A percentile compares a stretch with the other conserved stretches of the same genome.
Conservation (phyloP, 2,797 vertebrate genomes). For the Glossophaga mutica region DNA sequence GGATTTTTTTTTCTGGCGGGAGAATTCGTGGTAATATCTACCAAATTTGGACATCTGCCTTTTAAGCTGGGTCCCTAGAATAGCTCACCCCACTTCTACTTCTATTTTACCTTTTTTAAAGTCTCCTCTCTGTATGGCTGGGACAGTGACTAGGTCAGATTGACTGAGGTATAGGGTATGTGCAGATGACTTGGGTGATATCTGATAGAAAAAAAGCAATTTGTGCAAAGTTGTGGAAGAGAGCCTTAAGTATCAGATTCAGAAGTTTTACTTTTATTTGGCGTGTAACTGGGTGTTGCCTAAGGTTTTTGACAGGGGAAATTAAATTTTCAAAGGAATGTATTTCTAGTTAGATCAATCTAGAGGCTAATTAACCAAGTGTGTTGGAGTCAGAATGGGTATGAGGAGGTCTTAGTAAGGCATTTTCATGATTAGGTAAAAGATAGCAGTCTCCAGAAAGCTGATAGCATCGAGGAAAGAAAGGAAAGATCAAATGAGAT, state of each 20-base stretch:
- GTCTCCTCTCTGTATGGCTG: accelerated
- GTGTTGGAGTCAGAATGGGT: neutral
- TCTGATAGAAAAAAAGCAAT: neutral
- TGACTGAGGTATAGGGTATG: neutral
- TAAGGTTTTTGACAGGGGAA: neutral
- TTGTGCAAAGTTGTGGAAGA: neutral
- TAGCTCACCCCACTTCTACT: neutral
- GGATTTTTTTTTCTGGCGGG: neutral
- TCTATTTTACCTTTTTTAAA: neutral
- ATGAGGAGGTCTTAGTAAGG: neutral
- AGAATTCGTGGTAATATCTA: neutral
- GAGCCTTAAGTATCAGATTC: neutral
- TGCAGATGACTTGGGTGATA: neutral
- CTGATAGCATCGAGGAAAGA: neutral
- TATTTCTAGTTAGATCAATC: neutral
- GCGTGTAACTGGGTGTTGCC: neutral
- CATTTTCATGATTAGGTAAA: neutral
- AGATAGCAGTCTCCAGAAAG: neutral
- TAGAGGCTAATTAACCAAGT: neutral
- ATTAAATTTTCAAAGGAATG: neutral
- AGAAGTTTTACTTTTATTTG: neutral
- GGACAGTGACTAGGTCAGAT: neutral
- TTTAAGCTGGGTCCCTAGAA: neutral
- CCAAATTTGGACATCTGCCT: neutral
- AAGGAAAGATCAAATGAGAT: neutral